Evolutionary conservation across 2,113 vertebrate genomes (phyloP), one percentile per base, ranked within the genome.

Genomic region (Centropristis striata): DNA sequence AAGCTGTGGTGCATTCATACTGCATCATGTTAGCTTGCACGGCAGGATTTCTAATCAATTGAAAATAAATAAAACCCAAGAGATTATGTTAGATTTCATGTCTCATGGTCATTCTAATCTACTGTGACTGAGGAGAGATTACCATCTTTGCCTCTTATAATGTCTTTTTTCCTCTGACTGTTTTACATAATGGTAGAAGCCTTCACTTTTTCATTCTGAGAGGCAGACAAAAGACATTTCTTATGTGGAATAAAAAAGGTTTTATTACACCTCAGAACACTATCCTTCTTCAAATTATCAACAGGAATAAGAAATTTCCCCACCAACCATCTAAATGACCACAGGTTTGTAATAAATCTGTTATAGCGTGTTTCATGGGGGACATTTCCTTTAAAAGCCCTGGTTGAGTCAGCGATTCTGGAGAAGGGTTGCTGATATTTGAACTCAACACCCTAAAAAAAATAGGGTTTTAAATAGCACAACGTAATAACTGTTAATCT

Each of bases 121-220:
- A 9, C 47, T 39, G 49, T 15, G 10, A 47, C n/a, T 37, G n/a
- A 53, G n/a, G 46, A 68, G 36, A 53, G 64, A 21, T 12, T 16
- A 9, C 1, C n/a, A 53, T 25, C 36, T 25, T 60, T 50, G 46
- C 64, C 20, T 37, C 12, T 47, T 27, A 25, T 47, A 21, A 65
- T 65, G 61, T 66, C 44, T 50, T 36, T 50, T 42, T 69, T 10
- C 28, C 23, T 23, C 20, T 72, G 59, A 66, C 49, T 18, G 21
- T 36, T 49, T 69, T 55, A 57, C 39, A 74, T 75, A 63, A 8
- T 39, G 39, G 21, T 46, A 46, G 32, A 32, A 32, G 32, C 32
- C 6, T 6, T 32, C 32, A 32, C 32, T 4, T 32, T 32, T 32
- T 32, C 32, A 32, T 32, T 32, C 32, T 4, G 32, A 32, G 32